Conservation (phyloP, 1,140 invertebrate genomes). For the Drosophila setifemur region DNA sequence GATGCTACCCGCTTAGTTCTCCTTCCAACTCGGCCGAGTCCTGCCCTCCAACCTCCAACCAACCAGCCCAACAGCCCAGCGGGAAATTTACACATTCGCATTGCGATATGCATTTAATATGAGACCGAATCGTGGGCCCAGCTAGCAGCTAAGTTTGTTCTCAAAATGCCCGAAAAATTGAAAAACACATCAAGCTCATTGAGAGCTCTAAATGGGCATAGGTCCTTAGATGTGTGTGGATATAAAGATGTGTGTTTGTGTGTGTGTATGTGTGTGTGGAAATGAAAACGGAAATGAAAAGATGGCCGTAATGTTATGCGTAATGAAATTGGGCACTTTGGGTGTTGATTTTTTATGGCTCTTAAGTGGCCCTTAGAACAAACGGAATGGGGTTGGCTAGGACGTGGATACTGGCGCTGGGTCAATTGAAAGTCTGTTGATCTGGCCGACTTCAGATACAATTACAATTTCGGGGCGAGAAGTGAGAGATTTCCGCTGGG, state of each 20-base stretch:
- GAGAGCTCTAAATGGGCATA: constrained; percentile 49
- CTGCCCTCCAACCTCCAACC: constrained; percentile 25
- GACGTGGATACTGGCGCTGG: not conserved
- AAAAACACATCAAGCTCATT: constrained; percentile 75
- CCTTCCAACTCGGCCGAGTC: no score
- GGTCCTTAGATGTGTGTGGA: constrained; percentile 23
- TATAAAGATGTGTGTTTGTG: not conserved
- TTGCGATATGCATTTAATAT: constrained; percentile 80
- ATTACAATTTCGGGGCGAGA: not conserved
- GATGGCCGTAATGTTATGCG: constrained; percentile 59
- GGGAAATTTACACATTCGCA: constrained; percentile 76
- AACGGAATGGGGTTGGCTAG: not conserved
- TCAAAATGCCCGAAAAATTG: constrained; percentile 33
- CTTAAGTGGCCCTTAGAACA: constrained; percentile 41
- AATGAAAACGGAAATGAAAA: constrained; percentile 34
- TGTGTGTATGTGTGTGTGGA: constrained; percentile 1
- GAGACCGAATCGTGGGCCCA: constrained; percentile 27
- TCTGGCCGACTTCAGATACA: constrained; percentile 5
- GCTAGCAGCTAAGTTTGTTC: constrained; percentile 19
- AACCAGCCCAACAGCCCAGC: constrained; percentile 3
- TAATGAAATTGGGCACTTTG: constrained; percentile 66
- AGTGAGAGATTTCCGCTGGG: not conserved
- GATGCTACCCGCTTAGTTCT: constrained; percentile 38
- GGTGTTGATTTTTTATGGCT: constrained; percentile 65
- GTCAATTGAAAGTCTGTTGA: constrained; percentile 39